These are phyloP conservation scores for Nesoenas mayeri DNA, from an alignment of 2,113 vertebrate species.

Conservation along the genomic window DNA sequence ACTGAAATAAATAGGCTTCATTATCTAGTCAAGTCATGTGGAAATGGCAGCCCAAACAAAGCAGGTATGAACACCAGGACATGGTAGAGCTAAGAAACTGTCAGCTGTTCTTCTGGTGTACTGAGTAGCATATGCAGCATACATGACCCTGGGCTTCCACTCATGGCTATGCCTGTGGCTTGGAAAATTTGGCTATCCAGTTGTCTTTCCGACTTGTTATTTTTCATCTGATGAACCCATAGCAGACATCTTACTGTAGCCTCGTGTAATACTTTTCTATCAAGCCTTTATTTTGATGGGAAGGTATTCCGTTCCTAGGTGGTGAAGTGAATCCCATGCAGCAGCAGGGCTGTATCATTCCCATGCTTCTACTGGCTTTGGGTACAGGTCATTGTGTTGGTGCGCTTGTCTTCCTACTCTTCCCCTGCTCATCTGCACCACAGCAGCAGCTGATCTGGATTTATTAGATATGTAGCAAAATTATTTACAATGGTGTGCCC, in stretches of 20 bases:
- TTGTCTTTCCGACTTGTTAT: not conserved
- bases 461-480: not conserved
- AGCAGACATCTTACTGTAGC: not conserved
- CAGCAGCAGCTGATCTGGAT: not conserved
- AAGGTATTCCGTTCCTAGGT: not conserved
- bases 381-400: not conserved
- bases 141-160: not conserved
- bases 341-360: not conserved
- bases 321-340: not conserved
- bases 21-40: not conserved
- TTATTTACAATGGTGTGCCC: not conserved
- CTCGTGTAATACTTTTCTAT: not conserved
- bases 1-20: not conserved
- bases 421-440: not conserved
- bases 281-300: not conserved
- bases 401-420: not conserved
- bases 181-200: not conserved
- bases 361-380: not conserved
- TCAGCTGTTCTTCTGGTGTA: not conserved
- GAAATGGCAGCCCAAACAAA: not conserved
- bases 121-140: not conserved
- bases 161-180: not conserved
- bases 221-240: not conserved
- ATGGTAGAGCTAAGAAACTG: not conserved
- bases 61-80: not conserved